phyloP scores from a whole-genome alignment of 2,113 vertebrate species.

The Cyanoderma ruficeps region DNA sequence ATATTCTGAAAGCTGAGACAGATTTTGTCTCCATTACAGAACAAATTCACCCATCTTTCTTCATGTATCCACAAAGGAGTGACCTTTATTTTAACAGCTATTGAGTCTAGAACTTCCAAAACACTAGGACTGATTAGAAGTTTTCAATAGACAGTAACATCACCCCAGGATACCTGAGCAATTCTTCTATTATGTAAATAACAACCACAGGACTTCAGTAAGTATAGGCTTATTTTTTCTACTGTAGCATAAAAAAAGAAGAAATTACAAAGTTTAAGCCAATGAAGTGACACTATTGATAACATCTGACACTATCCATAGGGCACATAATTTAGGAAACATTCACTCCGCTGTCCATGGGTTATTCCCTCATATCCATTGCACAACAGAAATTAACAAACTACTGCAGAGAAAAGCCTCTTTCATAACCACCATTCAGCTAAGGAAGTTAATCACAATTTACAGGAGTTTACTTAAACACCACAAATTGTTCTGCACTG shows the following conservation, averaged over 20 bases:
- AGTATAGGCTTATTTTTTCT: neutral
- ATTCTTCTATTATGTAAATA: neutral
- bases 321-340: neutral
- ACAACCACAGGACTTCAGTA: neutral
- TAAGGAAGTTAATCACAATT: neutral
- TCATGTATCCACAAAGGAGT: neutral
- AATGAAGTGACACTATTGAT: neutral
- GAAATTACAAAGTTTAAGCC: neutral
- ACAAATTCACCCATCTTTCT: neutral
- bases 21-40: neutral
- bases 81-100: neutral
- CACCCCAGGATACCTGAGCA: neutral
- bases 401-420: neutral
- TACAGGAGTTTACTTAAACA: neutral
- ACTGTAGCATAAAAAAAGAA: neutral
- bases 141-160: neutral
- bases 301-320: neutral
- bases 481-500: neutral
- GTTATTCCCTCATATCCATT: neutral
- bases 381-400: neutral
- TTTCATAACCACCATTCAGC: neutral
- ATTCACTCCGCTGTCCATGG: neutral
- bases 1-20: neutral
- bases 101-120: neutral
- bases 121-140: neutral